Percentiles rank a stretch among this genome's conserved stretches.
These are phyloP conservation scores for Conger conger DNA, from an alignment of 2,113 vertebrate species.

Conservation along the genomic window DNA sequence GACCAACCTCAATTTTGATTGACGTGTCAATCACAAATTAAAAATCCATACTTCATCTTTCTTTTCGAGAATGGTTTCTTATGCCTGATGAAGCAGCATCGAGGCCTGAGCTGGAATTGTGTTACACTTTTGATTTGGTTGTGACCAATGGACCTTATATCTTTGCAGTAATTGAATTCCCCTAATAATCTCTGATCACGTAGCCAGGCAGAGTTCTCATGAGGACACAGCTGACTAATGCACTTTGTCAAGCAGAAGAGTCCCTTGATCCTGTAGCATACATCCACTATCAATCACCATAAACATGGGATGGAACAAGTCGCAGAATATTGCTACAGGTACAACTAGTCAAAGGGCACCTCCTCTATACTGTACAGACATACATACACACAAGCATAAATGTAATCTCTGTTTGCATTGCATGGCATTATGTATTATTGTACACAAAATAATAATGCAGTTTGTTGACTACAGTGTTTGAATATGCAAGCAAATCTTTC, in stretches of 20 bases:
- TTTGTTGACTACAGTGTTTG: too few species aligned
- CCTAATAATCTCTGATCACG: neutral
- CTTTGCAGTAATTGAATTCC: constrained; percentile 33
- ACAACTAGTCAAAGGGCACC: neutral
- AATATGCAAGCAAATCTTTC: too few species aligned
- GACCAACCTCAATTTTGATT: constrained; percentile 60
- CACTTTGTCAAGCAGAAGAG: neutral
- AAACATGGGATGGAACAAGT: neutral
- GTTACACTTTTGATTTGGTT: neutral
- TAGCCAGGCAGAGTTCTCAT: neutral
- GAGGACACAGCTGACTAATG: neutral
- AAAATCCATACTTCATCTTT: constrained; percentile 69
- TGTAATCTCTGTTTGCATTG: too few species aligned
- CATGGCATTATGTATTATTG: too few species aligned
- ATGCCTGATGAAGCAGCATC: constrained; percentile 42
- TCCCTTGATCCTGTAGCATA: neutral
- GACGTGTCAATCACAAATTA: constrained; percentile 64
- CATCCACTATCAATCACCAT: neutral
- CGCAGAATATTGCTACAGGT: too few species aligned
- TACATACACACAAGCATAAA: too few species aligned
- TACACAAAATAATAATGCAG: too few species aligned
- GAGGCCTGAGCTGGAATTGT: constrained; percentile 25
- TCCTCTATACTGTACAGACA: too few species aligned
- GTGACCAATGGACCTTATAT: constrained; percentile 54
- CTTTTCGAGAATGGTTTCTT: constrained; percentile 59